These are phyloP conservation scores for Leptocoma aspasia DNA, from an alignment of 2,113 vertebrate species.

Conservation along the genomic window DNA sequence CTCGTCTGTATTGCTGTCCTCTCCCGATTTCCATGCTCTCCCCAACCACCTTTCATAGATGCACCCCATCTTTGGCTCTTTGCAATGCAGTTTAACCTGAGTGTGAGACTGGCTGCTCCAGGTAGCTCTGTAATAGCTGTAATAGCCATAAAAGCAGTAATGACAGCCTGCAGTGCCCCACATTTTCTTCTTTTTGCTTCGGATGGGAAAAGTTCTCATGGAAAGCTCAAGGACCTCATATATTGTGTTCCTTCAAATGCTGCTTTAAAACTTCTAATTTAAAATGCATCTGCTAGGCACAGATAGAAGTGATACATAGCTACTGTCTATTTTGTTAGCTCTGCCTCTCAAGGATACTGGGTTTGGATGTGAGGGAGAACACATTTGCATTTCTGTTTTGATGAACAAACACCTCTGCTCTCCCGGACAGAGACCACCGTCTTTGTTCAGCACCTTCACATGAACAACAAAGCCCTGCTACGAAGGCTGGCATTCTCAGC, in stretches of 20 bases:
- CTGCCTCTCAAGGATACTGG: not conserved
- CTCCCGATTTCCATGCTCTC: not conserved
- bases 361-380: not conserved
- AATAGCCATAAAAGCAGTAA: not conserved
- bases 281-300: not conserved
- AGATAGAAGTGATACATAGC: not conserved
- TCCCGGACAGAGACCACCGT: not conserved
- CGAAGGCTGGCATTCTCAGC: not conserved
- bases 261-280: not conserved
- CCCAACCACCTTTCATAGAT: not conserved
- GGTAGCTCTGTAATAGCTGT: not conserved
- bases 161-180: rapidly evolving
- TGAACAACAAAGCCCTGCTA: not conserved
- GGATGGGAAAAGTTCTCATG: not conserved
- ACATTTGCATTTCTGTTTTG: not conserved
- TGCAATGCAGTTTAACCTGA: not conserved
- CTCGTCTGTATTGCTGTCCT: not conserved
- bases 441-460: not conserved
- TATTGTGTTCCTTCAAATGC: not conserved
- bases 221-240: not conserved
- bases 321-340: not conserved
- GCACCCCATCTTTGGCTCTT: not conserved
- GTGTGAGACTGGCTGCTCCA: not conserved
- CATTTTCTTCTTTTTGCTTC: not conserved
- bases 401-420: not conserved